Base-by-base conservation (phyloP, 2,888 invertebrate species). In the Habrosyne pyritoides region DNA sequence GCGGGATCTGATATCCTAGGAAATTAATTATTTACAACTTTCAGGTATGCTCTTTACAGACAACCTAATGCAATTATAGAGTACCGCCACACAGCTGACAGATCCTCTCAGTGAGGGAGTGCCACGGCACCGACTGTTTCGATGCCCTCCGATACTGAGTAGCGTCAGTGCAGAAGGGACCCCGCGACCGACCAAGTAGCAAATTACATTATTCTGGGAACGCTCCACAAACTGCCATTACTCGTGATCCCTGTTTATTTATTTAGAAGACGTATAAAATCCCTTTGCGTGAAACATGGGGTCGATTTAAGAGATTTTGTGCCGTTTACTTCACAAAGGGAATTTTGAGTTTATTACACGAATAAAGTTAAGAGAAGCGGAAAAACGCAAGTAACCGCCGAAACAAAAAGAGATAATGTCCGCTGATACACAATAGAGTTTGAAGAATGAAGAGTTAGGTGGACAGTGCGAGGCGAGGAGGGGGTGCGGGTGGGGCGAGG, bases 391-490 rank as follows among this genome's bases (percentile, higher is more conserved):
- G 57, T 56, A 30, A 58, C 47, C 47, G 47, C 54, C 51, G 28
- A 52, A 57, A 55, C 57, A 55, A 55, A 55, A 56, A 49, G 54
- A 57, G 53, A 55, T 53, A 55, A 53, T 52, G 53, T 58, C 55
- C 24, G 24, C 24, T 48, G 14, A n/a, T n/a, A 14, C 24, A 57
- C 56, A 54, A 60, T 52, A 52, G 51, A 21, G 33, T 56, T 55
- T n/a, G 47, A 52, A 53, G 47, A 47, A 47, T 47, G 10, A 21
- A 12, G 21, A 8, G 47, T 12, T 8, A 21, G 21, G 6, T 30
- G 49, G 26, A 21, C 50, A 7, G 53, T 30, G 36, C 24, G 54
- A 24, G 50, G 46, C 53, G 52, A 8, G 57, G 36, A 18, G 46
- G 10, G 58, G 21, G 33, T 21, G 42, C 48, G 7, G 21, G 36